These are phyloP conservation scores for Zoanthus sansibaricus DNA, from an alignment of 92 coral and sea anemone genomes.

Conservation along the genomic window DNA sequence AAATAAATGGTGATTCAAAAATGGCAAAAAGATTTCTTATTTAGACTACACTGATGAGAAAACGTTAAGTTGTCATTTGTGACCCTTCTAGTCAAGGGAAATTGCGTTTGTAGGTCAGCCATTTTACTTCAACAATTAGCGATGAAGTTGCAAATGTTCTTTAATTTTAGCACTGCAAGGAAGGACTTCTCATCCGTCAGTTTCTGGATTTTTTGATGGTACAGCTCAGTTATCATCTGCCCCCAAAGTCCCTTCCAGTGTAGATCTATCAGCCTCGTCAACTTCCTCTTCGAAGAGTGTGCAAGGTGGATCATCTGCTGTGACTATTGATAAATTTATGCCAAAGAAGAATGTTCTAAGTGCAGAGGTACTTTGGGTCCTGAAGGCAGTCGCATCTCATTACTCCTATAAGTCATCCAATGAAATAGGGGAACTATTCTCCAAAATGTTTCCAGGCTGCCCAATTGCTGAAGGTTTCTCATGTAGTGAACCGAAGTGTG, in stretches of 20 bases:
- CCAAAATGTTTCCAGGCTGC: constrained; percentile 50
- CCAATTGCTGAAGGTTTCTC: constrained; percentile 31
- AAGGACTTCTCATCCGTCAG: constrained; percentile 19
- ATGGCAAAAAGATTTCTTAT: not conserved
- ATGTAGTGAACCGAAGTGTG: constrained; percentile 43
- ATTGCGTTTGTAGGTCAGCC: not conserved
- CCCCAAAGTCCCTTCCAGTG: constrained; percentile 30
- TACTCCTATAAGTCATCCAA: constrained; percentile 43
- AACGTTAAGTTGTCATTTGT: not conserved
- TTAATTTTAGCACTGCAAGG: constrained; percentile 20
- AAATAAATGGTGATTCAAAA: not conserved
- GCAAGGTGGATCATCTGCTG: constrained; percentile 35
- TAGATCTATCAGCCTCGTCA: constrained; percentile 21
- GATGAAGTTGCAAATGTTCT: constrained; percentile 9
- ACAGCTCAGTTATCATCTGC: constrained; percentile 4
- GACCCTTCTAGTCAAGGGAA: constrained; percentile 6
- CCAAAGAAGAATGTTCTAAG: constrained; percentile 45
- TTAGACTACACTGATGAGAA: constrained; percentile 1
- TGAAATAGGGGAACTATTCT: constrained; percentile 36
- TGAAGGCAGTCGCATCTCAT: constrained; percentile 38
- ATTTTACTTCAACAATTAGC: constrained; percentile 6
- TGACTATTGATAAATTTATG: constrained; percentile 44
- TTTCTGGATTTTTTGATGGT: constrained; percentile 16
- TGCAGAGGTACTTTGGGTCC: constrained; percentile 56
- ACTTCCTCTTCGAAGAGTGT: constrained; percentile 35